Percentiles rank a stretch among this genome's conserved stretches.
Conservation (phyloP, 2,797 vertebrate species). For the Gymnothorax javanicus region DNA sequence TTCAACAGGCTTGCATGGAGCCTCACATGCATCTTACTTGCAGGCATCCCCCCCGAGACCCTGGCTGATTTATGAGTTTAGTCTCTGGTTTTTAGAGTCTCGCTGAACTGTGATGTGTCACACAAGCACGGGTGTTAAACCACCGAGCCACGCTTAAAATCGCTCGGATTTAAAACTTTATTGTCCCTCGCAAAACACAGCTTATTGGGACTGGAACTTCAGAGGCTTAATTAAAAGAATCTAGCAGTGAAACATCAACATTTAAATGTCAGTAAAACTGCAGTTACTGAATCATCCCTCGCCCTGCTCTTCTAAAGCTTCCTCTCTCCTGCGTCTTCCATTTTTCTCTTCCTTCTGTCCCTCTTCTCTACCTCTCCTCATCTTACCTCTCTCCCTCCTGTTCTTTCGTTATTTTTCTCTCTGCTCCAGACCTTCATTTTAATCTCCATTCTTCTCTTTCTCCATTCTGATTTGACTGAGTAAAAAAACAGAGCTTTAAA, state of each 20-base stretch:
- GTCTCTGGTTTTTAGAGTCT: background rate
- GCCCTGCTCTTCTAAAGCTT: background rate
- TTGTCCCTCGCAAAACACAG: background rate
- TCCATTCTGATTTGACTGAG: background rate
- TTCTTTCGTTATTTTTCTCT: background rate
- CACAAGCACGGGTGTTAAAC: background rate
- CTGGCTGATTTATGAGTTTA: background rate
- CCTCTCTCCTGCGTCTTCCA: background rate
- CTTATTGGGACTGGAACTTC: background rate
- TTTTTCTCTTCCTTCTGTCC: background rate
- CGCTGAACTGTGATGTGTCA: background rate
- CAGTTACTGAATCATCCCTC: background rate
- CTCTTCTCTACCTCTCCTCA: background rate
- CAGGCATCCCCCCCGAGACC: background rate
- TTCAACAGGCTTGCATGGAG: background rate
- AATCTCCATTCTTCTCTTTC: background rate
- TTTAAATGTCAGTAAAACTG: background rate
- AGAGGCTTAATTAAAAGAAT: background rate
- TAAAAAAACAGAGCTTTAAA: background rate
- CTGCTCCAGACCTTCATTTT: background rate
- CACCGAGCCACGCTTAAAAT: background rate
- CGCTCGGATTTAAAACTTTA: background rate
- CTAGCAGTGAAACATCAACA: background rate
- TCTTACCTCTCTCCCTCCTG: background rate
- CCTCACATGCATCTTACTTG: background rate